Base-by-base conservation (phyloP, 2,888 invertebrate species). In the Pycnomerus fuliginosus region DNA sequence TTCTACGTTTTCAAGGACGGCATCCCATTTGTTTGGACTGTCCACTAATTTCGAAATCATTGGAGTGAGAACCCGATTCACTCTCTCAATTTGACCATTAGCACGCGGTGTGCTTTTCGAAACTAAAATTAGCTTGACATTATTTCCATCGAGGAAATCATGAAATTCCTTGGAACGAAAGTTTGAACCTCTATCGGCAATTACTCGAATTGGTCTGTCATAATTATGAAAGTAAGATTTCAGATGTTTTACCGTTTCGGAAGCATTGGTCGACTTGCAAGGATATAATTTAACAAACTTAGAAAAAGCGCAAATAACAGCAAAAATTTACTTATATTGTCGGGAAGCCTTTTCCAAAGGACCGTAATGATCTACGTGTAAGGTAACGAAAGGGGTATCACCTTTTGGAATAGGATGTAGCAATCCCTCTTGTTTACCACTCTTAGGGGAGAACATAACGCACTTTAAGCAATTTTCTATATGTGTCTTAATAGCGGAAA, bases 81-180 rank as follows among this genome's bases (percentile, higher is more conserved):
- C 40, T 12, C 55, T 29, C 22, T 60, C 57, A 2, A 52, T 49
- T 43, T 66, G 62, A 1, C 65, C 61, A 34, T 66, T 64, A 1
- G 60, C 58, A 16, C 61, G 50, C 1, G 64, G 64, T 1, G 55
- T 55, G 3, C 45, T 53, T 2, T 52, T 47, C 3, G 63, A 59
- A 2, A 62, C 51, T 22, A 54, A 42, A 10, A 60, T 48, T 30
- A 58, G 58, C 17, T 51, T 29, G 3, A 64, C 53, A 7, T 31
- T 42, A 5, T 50, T 38, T 1, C 41, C 30, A 8, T 38, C 10
- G 3, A 56, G 3, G 36, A 54, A 62, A 17, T 52, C 37, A 14
- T 49, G 45, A 30, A 64, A 65, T 8, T 46, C 44, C 1, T 28
- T 27, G 0, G 56, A 54, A 0, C 58, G 61, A 24, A 62, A 61